Evolutionary conservation across 1,140 invertebrate species (phyloP), one percentile per base, ranked within the genome.

Genomic region (Trichogramma pretiosum): DNA sequence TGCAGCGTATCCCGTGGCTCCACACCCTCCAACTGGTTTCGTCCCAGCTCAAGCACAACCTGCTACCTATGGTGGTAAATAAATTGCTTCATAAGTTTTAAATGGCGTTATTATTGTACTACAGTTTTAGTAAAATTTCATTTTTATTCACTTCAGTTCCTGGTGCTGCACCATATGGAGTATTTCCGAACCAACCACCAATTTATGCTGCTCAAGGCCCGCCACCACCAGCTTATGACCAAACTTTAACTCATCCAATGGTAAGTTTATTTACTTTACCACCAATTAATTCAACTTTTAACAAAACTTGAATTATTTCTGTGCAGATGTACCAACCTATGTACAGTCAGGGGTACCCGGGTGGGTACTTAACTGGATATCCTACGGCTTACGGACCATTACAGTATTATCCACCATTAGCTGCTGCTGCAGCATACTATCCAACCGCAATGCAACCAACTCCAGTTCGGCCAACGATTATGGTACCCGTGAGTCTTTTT

Each of bases 401-500:
- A 58, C 79, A 79, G 62, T 85, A 84, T 70, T 85, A 84, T 74
- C 81, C 82, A 22, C 75, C 80, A 9, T 67, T 81, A 64, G 75
- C 80, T 63, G 72, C 81, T 55, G 77, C 77, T 53, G 76, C 78
- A 35, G 74, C 75, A 19, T 74, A 76, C 47, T 81, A 81, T 68
- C 78, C 80, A 23, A 64, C 68, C 23, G 59, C 70, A 22, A 83
- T 84, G 68, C 82, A 84, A 57, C 81, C 80, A 9, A 68, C 75
- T 48, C 77, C 78, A 52, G 73, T 85, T 45, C 75, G 83, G 57
- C 82, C 82, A 53, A 84, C 83, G 32, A 83, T 86, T 53, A 83
- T 86, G 79, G 82, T 85, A 62, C 82, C 82, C 59, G 83, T 84
- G 65, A 76, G 77, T 77, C 55, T 47, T 55, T 42, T 16, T 21